Conservation (phyloP, 2,888 invertebrate species). For the Tiliacea citrago region DNA sequence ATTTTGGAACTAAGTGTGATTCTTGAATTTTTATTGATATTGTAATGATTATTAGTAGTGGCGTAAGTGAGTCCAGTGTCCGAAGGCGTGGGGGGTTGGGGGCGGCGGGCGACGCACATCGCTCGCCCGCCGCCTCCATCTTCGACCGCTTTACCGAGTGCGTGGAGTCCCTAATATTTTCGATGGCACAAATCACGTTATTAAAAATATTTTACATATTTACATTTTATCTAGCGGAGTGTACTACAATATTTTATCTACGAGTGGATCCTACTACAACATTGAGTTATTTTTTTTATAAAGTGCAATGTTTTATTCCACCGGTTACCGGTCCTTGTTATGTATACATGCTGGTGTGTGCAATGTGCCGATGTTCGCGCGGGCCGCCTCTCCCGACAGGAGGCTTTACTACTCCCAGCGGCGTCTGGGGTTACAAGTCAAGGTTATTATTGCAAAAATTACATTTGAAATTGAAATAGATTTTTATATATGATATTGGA, state of each 20-base stretch:
- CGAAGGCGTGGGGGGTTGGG: slow-evolving; percentile 81
- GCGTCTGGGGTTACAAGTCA: slow-evolving; percentile 71
- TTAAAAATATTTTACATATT: slow-evolving; percentile 90
- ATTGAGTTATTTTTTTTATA: slow-evolving; percentile 90
- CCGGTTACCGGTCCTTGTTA: slow-evolving; percentile 90
- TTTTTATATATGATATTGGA: slow-evolving; percentile 63
- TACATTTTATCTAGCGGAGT: slow-evolving; percentile 91
- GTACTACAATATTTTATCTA: slow-evolving; percentile 90
- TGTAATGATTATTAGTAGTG: slow-evolving; percentile 90
- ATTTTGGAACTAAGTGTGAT: slow-evolving; percentile 94
- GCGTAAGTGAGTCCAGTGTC: slow-evolving; percentile 86
- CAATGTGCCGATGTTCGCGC: slow-evolving; percentile 82
- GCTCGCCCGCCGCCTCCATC: slow-evolving; percentile 74
- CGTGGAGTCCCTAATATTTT: slow-evolving; percentile 90
- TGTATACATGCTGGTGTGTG: slow-evolving; percentile 80
- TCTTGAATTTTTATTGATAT: slow-evolving; percentile 92
- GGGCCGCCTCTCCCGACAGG: slow-evolving; percentile 73
- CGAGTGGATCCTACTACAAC: slow-evolving; percentile 90
- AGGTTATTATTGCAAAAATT: slow-evolving; percentile 66
- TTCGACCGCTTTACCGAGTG: slow-evolving; percentile 85
- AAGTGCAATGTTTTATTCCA: slow-evolving; percentile 90
- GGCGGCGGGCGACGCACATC: slow-evolving; percentile 66
- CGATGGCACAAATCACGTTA: slow-evolving; percentile 90
- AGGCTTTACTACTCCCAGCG: slow-evolving; percentile 71
- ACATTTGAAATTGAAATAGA: slow-evolving; percentile 66